Percentiles rank a stretch among this genome's conserved stretches.
These are phyloP conservation scores for Maccullochella peelii DNA, from an alignment of 2,113 vertebrate genomes.

Conservation along the genomic window DNA sequence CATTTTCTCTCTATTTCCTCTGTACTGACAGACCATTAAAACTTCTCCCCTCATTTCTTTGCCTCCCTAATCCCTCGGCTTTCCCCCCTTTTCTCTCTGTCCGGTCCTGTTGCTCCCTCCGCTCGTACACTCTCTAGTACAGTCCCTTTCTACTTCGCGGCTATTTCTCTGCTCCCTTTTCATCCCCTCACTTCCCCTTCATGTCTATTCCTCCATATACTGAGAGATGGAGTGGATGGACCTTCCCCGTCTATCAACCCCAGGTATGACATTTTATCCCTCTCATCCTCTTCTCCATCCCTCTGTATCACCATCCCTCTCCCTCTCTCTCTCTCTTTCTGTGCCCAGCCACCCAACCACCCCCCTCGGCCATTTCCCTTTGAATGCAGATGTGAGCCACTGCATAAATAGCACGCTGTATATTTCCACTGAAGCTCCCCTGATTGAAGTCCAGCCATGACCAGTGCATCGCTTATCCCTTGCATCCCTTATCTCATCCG, in stretches of 20 bases:
- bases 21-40: slow-evolving; percentile 46
- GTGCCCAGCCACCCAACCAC: not conserved
- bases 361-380: slow-evolving; percentile 48
- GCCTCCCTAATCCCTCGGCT: slow-evolving; percentile 52
- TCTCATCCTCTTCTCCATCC: slow-evolving; percentile 66
- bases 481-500: slow-evolving; percentile 64
- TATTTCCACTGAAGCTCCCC: slow-evolving; percentile 57
- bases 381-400: slow-evolving; percentile 72
- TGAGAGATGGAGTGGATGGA: slow-evolving; percentile 61
- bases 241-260: slow-evolving; percentile 68
- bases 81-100: slow-evolving; percentile 15
- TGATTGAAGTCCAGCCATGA: slow-evolving; percentile 75
- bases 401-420: slow-evolving; percentile 68
- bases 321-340: slow-evolving; percentile 19
- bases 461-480: slow-evolving; percentile 65
- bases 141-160: slow-evolving; percentile 49
- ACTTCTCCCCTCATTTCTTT: slow-evolving; percentile 53
- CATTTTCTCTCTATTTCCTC: slow-evolving; percentile 43
- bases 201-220: slow-evolving; percentile 63
- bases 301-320: slow-evolving; percentile 42
- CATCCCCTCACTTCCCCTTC: slow-evolving; percentile 56
- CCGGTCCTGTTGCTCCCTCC: slow-evolving; percentile 25
- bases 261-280: slow-evolving; percentile 73
- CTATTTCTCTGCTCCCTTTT: slow-evolving; percentile 56
- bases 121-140: slow-evolving; percentile 51